These are phyloP conservation scores for Xiphorhynchus elegans DNA, from an alignment of 2,113 vertebrate species.

Conservation along the genomic window DNA sequence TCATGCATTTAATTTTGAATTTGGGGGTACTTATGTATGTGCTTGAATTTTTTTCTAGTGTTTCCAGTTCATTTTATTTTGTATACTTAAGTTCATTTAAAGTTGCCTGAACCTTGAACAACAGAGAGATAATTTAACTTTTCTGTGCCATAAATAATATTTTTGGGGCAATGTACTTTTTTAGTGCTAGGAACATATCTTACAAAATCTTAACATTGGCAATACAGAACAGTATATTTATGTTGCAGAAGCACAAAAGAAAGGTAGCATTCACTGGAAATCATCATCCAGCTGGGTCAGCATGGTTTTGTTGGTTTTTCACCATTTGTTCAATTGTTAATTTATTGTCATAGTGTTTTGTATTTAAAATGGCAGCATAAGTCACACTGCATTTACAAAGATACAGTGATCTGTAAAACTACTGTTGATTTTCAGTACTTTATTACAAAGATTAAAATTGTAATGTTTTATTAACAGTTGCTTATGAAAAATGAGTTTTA, in stretches of 20 bases:
- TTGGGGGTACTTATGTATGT: constrained; percentile 56
- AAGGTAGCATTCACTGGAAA: constrained; percentile 68
- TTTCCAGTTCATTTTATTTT: constrained; percentile 78
- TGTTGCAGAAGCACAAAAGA: constrained; percentile 75
- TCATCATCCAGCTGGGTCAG: constrained; percentile 59
- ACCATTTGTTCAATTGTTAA: constrained; percentile 75
- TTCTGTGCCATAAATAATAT: constrained; percentile 81
- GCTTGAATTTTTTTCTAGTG: constrained; percentile 76
- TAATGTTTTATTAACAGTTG: constrained; percentile 82
- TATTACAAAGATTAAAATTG: constrained; percentile 77
- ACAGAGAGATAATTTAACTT: constrained; percentile 75
- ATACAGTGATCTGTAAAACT: constrained; percentile 70
- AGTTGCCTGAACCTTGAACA: constrained; percentile 73
- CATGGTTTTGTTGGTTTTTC: constrained; percentile 62
- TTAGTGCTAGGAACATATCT: constrained; percentile 71
- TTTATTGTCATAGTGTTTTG: constrained; percentile 76
- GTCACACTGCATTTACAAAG: constrained; percentile 71
- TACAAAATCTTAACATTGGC: constrained; percentile 48
- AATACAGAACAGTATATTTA: constrained; percentile 68
- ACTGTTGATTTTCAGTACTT: constrained; percentile 73
- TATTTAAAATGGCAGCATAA: constrained; percentile 69
- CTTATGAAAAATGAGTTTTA: constrained; percentile 81
- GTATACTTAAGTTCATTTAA: constrained; percentile 74
- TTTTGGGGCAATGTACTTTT: constrained; percentile 81
- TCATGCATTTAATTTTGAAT: constrained; percentile 58